These are phyloP conservation scores for Scyliorhinus canicula DNA, from an alignment of 2,797 vertebrate species.

Conservation along the genomic window DNA sequence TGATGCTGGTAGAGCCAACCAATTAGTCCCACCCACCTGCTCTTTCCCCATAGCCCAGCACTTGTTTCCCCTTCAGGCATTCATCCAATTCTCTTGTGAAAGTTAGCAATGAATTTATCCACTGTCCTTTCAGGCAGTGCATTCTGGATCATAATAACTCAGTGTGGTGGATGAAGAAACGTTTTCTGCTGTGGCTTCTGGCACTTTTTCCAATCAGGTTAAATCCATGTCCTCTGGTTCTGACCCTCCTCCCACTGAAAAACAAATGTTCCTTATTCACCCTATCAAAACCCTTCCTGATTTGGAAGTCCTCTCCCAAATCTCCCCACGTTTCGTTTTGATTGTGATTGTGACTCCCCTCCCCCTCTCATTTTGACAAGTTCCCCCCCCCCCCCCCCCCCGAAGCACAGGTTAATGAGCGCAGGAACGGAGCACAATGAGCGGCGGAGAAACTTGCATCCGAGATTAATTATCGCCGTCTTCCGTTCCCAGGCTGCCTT, in stretches of 20 bases:
- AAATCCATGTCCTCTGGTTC: neutral
- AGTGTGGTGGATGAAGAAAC: no score
- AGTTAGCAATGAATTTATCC: neutral
- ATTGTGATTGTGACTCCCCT: neutral
- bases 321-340: neutral
- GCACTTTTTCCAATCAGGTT: neutral
- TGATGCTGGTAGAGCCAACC: no score
- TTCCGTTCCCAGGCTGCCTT: conserved; percentile 36
- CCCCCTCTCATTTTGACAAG: neutral
- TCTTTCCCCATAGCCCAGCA: neutral
- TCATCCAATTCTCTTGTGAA: neutral
- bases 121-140: neutral
- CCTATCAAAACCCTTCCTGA: no score
- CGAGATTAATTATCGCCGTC: conserved; percentile 33
- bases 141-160: neutral
- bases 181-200: neutral
- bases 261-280: neutral
- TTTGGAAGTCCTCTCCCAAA: neutral
- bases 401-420: neutral
- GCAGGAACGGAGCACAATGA: neutral
- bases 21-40: neutral
- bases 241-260: neutral
- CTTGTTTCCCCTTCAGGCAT: neutral
- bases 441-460: neutral
- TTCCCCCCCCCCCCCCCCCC: neutral